Percentiles rank a stretch among this genome's conserved stretches.
Conservation (phyloP, 2,888 invertebrate genomes). For the Oligia fasciuncula region DNA sequence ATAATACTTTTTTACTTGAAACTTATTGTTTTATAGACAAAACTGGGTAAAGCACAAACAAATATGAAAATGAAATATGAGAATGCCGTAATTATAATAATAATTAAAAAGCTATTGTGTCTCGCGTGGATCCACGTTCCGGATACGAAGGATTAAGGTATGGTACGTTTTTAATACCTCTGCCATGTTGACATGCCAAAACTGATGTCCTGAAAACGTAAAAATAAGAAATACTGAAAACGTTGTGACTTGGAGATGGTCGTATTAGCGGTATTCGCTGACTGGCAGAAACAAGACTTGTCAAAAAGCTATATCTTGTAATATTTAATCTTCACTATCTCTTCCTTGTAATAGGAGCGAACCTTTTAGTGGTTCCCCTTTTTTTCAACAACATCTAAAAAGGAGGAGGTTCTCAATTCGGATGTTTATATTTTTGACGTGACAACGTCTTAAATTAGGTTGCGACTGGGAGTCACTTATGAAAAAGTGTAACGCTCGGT, state of each 20-base stretch:
- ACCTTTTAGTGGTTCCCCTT: neutral
- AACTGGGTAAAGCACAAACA: neutral
- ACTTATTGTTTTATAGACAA: neutral
- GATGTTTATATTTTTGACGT: too few relatives aligned
- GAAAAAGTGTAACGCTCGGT: too few relatives aligned
- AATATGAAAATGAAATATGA: neutral
- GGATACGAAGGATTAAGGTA: too few relatives aligned
- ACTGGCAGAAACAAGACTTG: neutral
- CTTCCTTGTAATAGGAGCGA: slow-evolving; percentile 8
- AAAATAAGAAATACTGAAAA: neutral
- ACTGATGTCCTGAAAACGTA: neutral
- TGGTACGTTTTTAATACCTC: neutral
- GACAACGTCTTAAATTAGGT: too few relatives aligned
- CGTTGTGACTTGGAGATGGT: neutral
- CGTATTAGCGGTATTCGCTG: neutral
- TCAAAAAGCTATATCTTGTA: slow-evolving; percentile 41
- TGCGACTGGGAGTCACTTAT: too few relatives aligned
- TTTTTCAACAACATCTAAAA: neutral
- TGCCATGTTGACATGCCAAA: neutral
- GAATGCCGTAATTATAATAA: too few relatives aligned
- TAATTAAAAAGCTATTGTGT: too few relatives aligned
- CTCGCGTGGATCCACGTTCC: too few relatives aligned
- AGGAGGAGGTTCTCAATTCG: too few relatives aligned
- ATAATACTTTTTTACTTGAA: too few relatives aligned
- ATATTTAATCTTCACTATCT: slow-evolving; percentile 23